phyloP scores from a whole-genome alignment of 2,113 vertebrate species.

The Pomatorhinus ruficollis region DNA sequence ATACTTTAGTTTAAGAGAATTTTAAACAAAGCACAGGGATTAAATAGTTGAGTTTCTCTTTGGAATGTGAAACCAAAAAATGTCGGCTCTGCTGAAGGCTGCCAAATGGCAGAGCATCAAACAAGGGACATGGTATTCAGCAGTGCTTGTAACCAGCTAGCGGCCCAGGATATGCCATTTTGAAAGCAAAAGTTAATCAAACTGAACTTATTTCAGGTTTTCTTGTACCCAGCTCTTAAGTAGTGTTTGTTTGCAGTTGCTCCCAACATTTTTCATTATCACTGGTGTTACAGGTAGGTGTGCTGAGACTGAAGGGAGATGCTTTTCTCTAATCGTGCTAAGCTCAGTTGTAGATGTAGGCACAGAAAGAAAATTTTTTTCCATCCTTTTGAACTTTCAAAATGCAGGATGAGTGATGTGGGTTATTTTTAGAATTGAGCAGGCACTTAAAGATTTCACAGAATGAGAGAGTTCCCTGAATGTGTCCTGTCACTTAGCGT shows the following conservation, averaged over 20 bases:
- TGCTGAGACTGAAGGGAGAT: background rate
- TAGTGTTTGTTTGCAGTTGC: background rate
- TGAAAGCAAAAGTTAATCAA: background rate
- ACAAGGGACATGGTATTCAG: background rate
- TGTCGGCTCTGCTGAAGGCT: background rate
- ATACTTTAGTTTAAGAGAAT: conserved; percentile 11
- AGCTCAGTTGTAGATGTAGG: background rate
- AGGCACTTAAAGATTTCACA: conserved; percentile 9
- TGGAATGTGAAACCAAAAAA: conserved; percentile 36
- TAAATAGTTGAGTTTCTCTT: background rate
- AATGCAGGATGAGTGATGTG: background rate
- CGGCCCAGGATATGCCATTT: background rate
- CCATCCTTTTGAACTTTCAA: background rate
- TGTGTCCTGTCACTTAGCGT: conserved; percentile 27
- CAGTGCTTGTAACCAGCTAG: background rate
- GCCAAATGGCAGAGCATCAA: conserved; percentile 27
- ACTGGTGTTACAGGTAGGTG: background rate
- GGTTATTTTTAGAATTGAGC: conserved; percentile 37
- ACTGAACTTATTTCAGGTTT: background rate
- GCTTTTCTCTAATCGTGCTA: background rate
- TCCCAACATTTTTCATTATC: background rate
- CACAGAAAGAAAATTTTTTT: background rate
- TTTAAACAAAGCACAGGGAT: conserved; percentile 13
- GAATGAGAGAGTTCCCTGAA: conserved; percentile 15
- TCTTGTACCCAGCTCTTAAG: background rate